Conservation (phyloP, 2,113 vertebrate species). For the Poeciliopsis retropinna region DNA sequence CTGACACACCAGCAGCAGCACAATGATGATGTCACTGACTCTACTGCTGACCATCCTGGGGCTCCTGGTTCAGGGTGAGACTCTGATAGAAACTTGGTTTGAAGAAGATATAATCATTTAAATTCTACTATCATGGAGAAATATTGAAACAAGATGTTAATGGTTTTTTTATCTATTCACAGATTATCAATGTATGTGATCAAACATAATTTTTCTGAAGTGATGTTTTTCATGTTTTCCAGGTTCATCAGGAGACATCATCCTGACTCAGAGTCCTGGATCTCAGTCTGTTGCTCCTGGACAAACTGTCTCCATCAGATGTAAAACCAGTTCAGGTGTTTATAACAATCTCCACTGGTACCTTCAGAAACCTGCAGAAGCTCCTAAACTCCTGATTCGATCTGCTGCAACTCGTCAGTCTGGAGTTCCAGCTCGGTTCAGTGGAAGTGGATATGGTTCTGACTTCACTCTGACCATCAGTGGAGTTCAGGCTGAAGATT, state of each 20-base stretch:
- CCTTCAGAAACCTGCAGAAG: too few species aligned
- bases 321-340: neutral
- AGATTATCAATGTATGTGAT: neutral
- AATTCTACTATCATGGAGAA: neutral
- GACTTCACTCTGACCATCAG: too few species aligned
- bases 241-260: constrained; percentile 32
- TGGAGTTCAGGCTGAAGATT: too few species aligned
- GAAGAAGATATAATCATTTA: too few species aligned
- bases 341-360: neutral
- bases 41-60: too few species aligned
- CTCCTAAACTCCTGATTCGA: too few species aligned
- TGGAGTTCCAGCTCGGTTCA: too few species aligned
- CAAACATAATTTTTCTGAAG: neutral
- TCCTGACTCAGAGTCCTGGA: neutral
- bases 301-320: too few species aligned
- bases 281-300: constrained; percentile 3
- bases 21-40: too few species aligned
- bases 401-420: too few species aligned
- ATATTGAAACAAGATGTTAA: constrained; percentile 1
- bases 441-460: too few species aligned
- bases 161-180: neutral
- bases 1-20: too few species aligned
- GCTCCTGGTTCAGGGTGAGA: constrained; percentile 19
- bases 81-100: constrained; percentile 5
- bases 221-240: constrained; percentile 2